Evolutionary conservation across 2,113 vertebrate species (phyloP), one percentile per base, ranked within the genome.

Genomic region (Paradoxurus hermaphroditus): DNA sequence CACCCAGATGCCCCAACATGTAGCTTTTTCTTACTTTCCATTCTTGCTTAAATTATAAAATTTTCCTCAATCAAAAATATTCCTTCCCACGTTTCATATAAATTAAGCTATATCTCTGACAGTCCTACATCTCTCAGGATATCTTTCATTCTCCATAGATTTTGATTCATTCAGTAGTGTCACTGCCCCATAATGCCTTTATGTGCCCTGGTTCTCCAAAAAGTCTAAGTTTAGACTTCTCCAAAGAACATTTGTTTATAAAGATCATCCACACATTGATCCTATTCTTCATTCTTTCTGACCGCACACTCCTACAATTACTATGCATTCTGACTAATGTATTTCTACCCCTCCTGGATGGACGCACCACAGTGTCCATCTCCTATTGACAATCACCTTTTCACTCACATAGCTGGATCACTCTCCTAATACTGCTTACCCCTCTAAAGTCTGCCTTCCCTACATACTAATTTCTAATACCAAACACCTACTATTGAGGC

Each of bases 141-240:
- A 70, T n/a, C 31, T 18, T 95, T 75, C 25, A 29, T 53, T 94
- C 34, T 90, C 56, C 16, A 75, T 4, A 41, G 27, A 83, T 73
- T 96, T 96, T 92, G 86, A 81, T 86, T 92, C 46, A 90, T 4
- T 94, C 36, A 77, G 84, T 87, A 90, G 18, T 59, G 46, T 41
- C 73, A 63, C 29, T 39, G 44, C 4, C 25, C 53, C 44, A 92
- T 53, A 94, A 77, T 90, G 18, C 41, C 59, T 97, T 93, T 93
- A 82, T 46, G 31, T 73, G 13, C 36, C 34, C 70, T 51, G 15
- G 12, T 82, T 62, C 29, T 92, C 53, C 23, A 75, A 13, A 79
- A 90, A 65, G 41, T 78, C 62, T 49, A 53, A 67, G 36, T 7
- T 82, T 36, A 46, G 83, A 1, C 34, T 90, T 78, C 88, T 91